A percentile compares a stretch with the other conserved stretches of the same genome.
phyloP scores from a whole-genome alignment of 2,888 invertebrate genomes.

The Spodoptera picta region DNA sequence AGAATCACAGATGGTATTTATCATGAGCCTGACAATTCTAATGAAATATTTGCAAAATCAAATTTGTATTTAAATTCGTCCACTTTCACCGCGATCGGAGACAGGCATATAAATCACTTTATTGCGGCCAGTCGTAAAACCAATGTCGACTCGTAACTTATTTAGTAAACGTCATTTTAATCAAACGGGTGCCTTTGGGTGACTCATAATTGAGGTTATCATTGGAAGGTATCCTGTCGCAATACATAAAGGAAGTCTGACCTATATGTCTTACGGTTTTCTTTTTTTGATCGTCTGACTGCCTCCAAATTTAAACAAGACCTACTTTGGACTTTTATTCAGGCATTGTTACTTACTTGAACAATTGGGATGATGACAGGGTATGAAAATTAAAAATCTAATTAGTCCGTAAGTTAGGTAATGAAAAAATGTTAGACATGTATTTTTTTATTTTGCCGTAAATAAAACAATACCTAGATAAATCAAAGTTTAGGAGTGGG shows the following conservation, averaged over 20 bases:
- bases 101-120: constrained; percentile 60
- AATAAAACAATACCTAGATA: too few relatives aligned
- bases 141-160: constrained; percentile 60
- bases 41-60: constrained; percentile 20
- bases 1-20: too few relatives aligned
- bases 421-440: too few relatives aligned
- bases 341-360: too few relatives aligned
- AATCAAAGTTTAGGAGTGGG: too few relatives aligned
- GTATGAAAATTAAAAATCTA: too few relatives aligned
- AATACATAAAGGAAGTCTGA: constrained; percentile 20
- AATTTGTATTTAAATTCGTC: constrained; percentile 15
- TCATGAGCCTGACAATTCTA: not conserved
- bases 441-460: too few relatives aligned
- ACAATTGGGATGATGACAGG: too few relatives aligned
- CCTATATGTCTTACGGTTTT: constrained; percentile 17
- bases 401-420: too few relatives aligned
- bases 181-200: constrained; percentile 52
- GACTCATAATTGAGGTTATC: constrained; percentile 45
- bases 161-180: constrained; percentile 58
- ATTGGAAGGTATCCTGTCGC: constrained; percentile 27
- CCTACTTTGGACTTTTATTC: too few relatives aligned
- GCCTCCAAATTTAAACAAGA: too few relatives aligned
- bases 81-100: constrained; percentile 39
- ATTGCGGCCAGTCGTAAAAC: constrained; percentile 68
- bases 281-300: not conserved